phyloP scores from a whole-genome alignment of 1,140 invertebrate genomes.

The Telenomus remus region DNA sequence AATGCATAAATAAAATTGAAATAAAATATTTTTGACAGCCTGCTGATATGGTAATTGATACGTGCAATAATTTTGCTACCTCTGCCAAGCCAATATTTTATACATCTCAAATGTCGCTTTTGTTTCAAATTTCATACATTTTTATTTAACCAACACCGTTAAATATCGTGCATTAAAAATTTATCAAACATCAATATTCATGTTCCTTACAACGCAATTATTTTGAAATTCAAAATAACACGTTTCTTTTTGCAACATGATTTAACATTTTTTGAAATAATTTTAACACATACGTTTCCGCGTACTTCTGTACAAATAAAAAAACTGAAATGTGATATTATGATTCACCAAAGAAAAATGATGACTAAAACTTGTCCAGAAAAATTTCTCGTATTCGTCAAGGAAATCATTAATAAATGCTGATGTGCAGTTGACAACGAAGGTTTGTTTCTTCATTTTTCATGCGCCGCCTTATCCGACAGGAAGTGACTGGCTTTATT shows the following conservation, averaged over 20 bases:
- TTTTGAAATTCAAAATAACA: too few species aligned
- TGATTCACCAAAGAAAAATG: too few species aligned
- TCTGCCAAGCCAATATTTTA: slow-evolving; percentile 32
- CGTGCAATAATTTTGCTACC: slow-evolving; percentile 23
- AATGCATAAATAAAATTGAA: slow-evolving; percentile 43
- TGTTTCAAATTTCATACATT: slow-evolving; percentile 39
- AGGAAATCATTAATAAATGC: not conserved
- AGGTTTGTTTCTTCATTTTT: slow-evolving; percentile 46
- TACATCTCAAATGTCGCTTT: slow-evolving; percentile 30
- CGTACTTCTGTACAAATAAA: too few species aligned
- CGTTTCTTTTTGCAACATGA: too few species aligned
- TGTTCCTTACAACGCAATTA: slow-evolving; percentile 14
- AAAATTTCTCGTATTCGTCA: slow-evolving; percentile 1
- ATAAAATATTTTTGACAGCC: slow-evolving; percentile 50
- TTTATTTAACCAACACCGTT: slow-evolving; percentile 40
- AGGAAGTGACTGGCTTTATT: slow-evolving; percentile 64
- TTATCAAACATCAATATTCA: slow-evolving; percentile 14
- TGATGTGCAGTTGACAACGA: slow-evolving; percentile 21
- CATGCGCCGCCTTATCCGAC: slow-evolving; percentile 37
- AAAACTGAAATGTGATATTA: too few species aligned
- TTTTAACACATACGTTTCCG: too few species aligned
- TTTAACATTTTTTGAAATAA: too few species aligned
- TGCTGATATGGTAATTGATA: slow-evolving; percentile 48
- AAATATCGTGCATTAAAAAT: slow-evolving; percentile 44
- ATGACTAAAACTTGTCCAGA: too few species aligned